Evolutionary conservation across 2,888 invertebrate genomes (phyloP).

Genomic region (Andrena fulva): DNA sequence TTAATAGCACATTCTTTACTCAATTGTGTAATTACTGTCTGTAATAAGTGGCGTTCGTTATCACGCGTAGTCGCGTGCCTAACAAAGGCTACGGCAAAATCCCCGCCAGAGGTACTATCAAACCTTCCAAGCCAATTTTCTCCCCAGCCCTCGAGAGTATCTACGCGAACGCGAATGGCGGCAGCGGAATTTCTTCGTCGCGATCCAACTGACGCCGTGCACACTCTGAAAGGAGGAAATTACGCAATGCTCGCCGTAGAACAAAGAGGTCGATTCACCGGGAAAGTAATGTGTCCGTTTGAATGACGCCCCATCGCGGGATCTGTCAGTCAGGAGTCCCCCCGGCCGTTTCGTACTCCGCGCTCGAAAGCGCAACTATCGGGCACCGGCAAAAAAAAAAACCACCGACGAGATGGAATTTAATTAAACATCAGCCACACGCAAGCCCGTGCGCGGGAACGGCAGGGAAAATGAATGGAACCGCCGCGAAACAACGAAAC

Average conservation of each 20-base stretch:
- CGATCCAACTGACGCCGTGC: neutral
- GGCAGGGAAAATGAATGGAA: neutral
- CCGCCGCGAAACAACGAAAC: constrained; percentile 8
- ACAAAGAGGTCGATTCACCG: constrained; percentile 45
- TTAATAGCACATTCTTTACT: no score
- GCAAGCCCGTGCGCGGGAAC: no score
- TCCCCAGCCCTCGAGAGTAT: no score
- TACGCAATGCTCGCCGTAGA: constrained; percentile 44
- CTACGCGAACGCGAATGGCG: no score
- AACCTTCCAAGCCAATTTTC: neutral
- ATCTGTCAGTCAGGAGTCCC: constrained; percentile 39
- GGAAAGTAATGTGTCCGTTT: constrained; percentile 28
- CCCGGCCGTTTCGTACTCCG: neutral
- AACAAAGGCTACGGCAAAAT: no score
- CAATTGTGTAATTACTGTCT: no score
- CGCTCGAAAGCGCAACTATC: neutral
- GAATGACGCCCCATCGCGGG: constrained; percentile 34
- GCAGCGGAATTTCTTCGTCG: neutral
- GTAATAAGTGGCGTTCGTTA: no score
- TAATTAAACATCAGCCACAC: constrained; percentile 25
- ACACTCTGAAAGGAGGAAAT: constrained; percentile 31
- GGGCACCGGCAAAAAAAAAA: neutral
- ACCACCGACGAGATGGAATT: constrained; percentile 16
- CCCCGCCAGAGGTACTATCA: neutral
- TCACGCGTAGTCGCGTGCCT: no score